Percentiles rank a stretch among this genome's conserved stretches.
These are phyloP conservation scores for Plotosus lineatus DNA, from an alignment of 2,113 vertebrate genomes.

Conservation along the genomic window DNA sequence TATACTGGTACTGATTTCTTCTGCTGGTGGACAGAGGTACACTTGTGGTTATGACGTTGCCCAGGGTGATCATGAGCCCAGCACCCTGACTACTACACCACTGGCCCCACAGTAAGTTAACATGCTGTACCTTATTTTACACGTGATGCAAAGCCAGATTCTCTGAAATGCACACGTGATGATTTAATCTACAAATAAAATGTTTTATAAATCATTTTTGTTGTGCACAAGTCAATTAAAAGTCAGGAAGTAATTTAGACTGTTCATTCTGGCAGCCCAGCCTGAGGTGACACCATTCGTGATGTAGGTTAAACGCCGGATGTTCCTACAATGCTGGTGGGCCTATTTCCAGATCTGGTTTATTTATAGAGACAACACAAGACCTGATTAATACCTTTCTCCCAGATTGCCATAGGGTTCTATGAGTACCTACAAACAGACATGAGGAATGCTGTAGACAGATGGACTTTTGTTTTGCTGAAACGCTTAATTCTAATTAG, in stretches of 20 bases:
- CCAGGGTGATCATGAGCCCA: no score
- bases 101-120: no score
- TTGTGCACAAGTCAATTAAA: constrained; percentile 39
- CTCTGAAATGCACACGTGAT: background rate
- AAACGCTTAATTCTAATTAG: no score
- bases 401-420: constrained; percentile 11
- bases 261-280: constrained; percentile 23
- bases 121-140: background rate
- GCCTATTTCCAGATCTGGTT: constrained; percentile 52
- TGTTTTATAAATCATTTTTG: constrained; percentile 8
- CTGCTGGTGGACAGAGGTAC: no score
- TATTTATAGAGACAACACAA: constrained; percentile 45
- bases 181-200: constrained; percentile 16
- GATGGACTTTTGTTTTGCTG: no score
- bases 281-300: constrained; percentile 52
- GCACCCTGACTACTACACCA: no score
- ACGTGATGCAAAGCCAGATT: background rate
- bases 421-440: constrained; percentile 4
- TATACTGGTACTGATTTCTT: no score
- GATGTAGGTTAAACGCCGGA: constrained; percentile 54
- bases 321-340: constrained; percentile 53
- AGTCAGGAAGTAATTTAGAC: constrained; percentile 47
- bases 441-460: background rate
- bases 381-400: constrained; percentile 33
- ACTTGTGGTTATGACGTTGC: no score